phyloP scores from a whole-genome alignment of 2,797 vertebrate genomes.

The Sebastes minor region DNA sequence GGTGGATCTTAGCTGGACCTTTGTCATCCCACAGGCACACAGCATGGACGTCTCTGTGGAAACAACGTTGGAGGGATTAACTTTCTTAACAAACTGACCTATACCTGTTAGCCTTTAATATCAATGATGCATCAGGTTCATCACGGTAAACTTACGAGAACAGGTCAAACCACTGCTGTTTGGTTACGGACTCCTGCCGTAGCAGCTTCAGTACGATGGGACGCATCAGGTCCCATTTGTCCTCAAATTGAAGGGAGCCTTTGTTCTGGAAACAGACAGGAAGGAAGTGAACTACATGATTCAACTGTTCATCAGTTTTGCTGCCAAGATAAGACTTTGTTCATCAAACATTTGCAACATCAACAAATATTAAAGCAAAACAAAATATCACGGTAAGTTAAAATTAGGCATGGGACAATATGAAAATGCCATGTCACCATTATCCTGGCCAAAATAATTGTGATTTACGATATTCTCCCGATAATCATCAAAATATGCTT shows the following conservation, averaged over 20 bases:
- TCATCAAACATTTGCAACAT: background rate
- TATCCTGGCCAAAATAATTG: too few species aligned
- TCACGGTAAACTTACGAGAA: constrained; percentile 89
- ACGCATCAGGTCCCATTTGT: constrained; percentile 99
- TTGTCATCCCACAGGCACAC: constrained; percentile 99
- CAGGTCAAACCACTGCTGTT: constrained; percentile 98
- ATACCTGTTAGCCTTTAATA: background rate
- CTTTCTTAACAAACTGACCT: background rate
- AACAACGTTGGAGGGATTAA: background rate
- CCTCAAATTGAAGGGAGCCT: constrained; percentile 99
- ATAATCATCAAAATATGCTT: too few species aligned
- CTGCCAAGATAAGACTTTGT: background rate
- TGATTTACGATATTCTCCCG: too few species aligned
- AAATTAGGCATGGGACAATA: too few species aligned
- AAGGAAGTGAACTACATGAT: background rate
- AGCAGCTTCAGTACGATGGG: constrained; percentile 97
- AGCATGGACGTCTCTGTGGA: constrained; percentile 93
- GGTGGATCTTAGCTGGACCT: constrained; percentile 98
- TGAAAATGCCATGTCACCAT: too few species aligned
- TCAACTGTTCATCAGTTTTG: background rate
- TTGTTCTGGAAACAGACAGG: constrained; percentile 87
- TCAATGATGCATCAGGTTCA: too few species aligned
- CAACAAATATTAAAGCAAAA: background rate
- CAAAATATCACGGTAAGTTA: background rate
- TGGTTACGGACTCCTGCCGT: constrained; percentile 97